These are phyloP conservation scores for Quadroppia sp. DNA, from an alignment of 2,888 invertebrate species.

Conservation along the genomic window DNA sequence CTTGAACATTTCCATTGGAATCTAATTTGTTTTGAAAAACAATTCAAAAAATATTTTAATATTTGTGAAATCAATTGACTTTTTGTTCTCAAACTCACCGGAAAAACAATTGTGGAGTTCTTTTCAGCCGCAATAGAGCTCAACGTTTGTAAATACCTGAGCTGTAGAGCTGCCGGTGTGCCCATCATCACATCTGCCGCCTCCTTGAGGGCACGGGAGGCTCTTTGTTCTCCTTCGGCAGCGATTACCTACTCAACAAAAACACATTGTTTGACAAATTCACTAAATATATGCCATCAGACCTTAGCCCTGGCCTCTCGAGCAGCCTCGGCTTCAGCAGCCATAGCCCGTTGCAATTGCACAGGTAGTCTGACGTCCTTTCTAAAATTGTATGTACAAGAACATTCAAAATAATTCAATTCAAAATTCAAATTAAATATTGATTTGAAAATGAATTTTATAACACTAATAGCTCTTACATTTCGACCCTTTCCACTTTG, in stretches of 20 bases:
- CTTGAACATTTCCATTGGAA: no score
- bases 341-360: constrained; percentile 74
- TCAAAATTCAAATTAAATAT: not conserved
- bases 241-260: no score
- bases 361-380: constrained; percentile 74
- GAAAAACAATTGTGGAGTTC: constrained; percentile 91
- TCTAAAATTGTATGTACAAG: constrained; percentile 50
- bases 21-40: no score
- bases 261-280: no score
- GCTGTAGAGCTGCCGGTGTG: constrained; percentile 50
- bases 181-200: constrained; percentile 55
- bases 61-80: no score
- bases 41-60: no score
- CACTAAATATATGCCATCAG: no score
- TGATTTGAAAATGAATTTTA: no score
- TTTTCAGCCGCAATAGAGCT: constrained; percentile 88
- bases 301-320: constrained; percentile 77
- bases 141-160: constrained; percentile 76
- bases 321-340: constrained; percentile 76
- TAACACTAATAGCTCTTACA: constrained; percentile 59
- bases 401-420: constrained; percentile 1
- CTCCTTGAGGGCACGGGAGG: constrained; percentile 61
- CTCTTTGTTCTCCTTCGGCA: constrained; percentile 94
- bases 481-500: constrained; percentile 93
- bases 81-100: constrained; percentile 54